These are phyloP conservation scores for Phalangium opilio DNA, from an alignment of 2,888 invertebrate species.

Conservation along the genomic window DNA sequence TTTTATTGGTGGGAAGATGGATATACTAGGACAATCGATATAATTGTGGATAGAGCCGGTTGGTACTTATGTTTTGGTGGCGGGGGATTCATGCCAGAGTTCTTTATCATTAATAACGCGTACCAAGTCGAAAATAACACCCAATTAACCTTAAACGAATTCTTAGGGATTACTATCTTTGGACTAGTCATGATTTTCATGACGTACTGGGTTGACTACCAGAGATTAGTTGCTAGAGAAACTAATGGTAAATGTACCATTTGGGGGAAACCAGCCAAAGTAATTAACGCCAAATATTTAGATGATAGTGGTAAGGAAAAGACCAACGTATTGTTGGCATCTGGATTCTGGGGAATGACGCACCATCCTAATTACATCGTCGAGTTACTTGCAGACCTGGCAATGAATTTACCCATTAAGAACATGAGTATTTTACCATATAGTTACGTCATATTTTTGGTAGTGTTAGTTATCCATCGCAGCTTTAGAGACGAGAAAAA, in stretches of 20 bases:
- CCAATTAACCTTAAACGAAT: background rate
- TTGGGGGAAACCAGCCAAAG: conserved; percentile 31
- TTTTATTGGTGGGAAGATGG: conserved; percentile 44
- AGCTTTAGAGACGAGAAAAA: conserved; percentile 40
- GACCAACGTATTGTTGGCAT: conserved; percentile 34
- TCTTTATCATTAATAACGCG: conserved; percentile 33
- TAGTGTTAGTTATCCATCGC: conserved; percentile 36
- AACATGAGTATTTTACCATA: conserved; percentile 35
- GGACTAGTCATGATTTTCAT: conserved; percentile 30
- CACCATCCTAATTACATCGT: conserved; percentile 44
- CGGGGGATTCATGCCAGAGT: conserved; percentile 34
- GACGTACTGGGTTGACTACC: conserved; percentile 39
- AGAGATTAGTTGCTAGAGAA: conserved; percentile 37
- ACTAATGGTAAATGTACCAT: conserved; percentile 28
- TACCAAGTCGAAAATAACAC: conserved; percentile 34
- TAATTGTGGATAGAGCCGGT: conserved; percentile 40
- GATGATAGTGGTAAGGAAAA: conserved; percentile 28
- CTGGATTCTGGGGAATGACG: conserved; percentile 43
- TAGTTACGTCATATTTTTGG: conserved; percentile 36
- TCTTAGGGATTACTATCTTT: background rate
- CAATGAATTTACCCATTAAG: conserved; percentile 36
- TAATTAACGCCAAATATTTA: conserved; percentile 27
- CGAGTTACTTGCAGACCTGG: conserved; percentile 37
- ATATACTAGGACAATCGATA: conserved; percentile 41
- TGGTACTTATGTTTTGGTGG: conserved; percentile 40